Base-by-base conservation (phyloP, 2,797 vertebrate genomes). In the Rhinophrynus dorsalis region DNA sequence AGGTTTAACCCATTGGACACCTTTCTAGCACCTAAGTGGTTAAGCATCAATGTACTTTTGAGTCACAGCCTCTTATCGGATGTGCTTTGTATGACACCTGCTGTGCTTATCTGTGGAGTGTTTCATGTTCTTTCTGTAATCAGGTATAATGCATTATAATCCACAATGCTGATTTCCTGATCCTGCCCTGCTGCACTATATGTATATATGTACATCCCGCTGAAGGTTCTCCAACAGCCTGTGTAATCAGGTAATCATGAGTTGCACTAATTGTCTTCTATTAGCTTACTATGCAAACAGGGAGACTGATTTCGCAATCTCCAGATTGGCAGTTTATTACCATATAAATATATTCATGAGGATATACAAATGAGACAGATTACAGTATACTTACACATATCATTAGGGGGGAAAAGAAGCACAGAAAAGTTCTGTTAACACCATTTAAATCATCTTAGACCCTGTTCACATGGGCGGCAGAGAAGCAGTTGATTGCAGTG, bases 141-240 rank as follows among this genome's bases (percentile, higher is more conserved):
- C 48, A 40, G n/a, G 48, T 27, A 26, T 65, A 35, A 65, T 54
- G 26, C 15, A 51, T 64, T 26, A 12, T 51, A 21, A 48, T 26
- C n/a, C n/a, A n/a, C n/a, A n/a, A 17, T 32, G 3, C 50, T 52
- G 50, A 52, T 30, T 52, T 42, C 2, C 24, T 20, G 6, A n/a
- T 8, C 10, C 8, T 12, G 23, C 26, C 10, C 13, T 24, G 9
- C 40, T 24, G 40, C 2, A n/a, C 35, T 20, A 8, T 21, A 18
- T 20, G 11, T 42, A n/a, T 15, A 12, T 15, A 5, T 2, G 5
- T 13, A 27, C 11, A 32, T 26, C 33, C 32, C 8, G 20, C 17
- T 64, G 60, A 26, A 17, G 37, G 23, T 26, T 30, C 12, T 23
- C 33, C 11, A 3, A 38, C 30, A 47, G 47, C 9, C 6, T 17